Evolutionary conservation across 2,888 invertebrate genomes (phyloP).

Genomic region (Aplocera efformata): DNA sequence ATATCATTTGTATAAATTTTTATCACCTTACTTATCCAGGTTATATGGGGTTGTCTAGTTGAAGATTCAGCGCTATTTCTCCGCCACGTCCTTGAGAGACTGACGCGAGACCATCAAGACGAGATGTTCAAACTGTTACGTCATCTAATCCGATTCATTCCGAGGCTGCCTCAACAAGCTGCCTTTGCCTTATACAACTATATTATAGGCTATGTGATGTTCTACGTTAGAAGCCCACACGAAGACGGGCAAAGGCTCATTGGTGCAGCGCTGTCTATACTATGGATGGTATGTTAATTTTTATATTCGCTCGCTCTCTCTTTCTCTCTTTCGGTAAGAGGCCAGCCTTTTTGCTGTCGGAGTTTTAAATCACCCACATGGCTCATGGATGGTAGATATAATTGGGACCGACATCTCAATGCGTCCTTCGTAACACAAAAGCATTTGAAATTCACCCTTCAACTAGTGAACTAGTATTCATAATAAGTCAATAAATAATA

Average conservation of each 20-base stretch:
- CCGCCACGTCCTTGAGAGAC: constrained; percentile 95
- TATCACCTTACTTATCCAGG: constrained; percentile 67
- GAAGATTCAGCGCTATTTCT: constrained; percentile 98
- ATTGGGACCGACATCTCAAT: no score
- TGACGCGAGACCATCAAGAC: constrained; percentile 96
- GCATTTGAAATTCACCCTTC: no score
- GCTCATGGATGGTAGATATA: no score
- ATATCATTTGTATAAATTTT: no score
- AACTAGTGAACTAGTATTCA: no score
- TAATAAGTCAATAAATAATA: no score
- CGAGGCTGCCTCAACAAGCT: constrained; percentile 96
- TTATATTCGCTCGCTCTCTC: neutral
- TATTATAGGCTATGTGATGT: constrained; percentile 99
- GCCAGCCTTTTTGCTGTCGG: no score
- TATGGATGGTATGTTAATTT: constrained; percentile 92
- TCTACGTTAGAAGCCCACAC: constrained; percentile 97
- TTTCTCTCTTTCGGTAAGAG: no score
- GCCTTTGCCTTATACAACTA: constrained; percentile 99
- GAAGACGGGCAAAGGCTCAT: constrained; percentile 97
- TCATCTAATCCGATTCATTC: constrained; percentile 95
- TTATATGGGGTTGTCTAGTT: constrained; percentile 98
- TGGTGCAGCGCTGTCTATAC: constrained; percentile 94
- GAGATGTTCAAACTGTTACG: constrained; percentile 96
- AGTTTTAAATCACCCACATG: no score
- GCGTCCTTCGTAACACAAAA: no score